These are phyloP conservation scores for Sthenelais limicola DNA, from an alignment of 2,888 invertebrate species.

Conservation along the genomic window DNA sequence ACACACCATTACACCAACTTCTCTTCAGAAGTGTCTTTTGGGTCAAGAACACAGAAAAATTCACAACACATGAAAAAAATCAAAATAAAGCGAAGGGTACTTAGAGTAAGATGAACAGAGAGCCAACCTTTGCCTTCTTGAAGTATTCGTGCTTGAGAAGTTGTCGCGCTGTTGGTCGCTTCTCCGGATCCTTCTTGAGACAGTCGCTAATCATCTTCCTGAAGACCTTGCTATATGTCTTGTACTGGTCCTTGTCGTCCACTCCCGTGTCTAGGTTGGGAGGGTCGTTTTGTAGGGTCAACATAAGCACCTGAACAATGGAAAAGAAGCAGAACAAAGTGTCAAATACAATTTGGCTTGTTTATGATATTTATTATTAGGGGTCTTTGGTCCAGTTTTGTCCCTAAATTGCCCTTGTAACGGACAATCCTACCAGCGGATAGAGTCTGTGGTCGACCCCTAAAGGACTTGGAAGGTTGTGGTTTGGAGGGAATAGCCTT, in stretches of 20 bases:
- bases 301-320: constrained; percentile 82
- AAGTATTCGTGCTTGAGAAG: constrained; percentile 97
- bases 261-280: constrained; percentile 95
- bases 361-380: no score
- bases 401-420: no score
- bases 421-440: no score
- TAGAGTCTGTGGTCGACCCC: no score
- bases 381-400: no score
- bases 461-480: no score
- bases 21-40: no score
- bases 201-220: constrained; percentile 95
- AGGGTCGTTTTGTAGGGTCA: constrained; percentile 98
- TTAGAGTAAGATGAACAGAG: background rate
- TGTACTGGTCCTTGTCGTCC: constrained; percentile 98
- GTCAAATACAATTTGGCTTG: no score
- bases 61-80: background rate
- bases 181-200: constrained; percentile 94
- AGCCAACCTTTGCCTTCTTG: constrained; percentile 87
- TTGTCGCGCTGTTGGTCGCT: constrained; percentile 94
- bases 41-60: no score
- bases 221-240: constrained; percentile 92
- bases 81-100: constrained; percentile 4
- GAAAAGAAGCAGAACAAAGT: no score
- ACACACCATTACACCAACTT: no score
- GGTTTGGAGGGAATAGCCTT: no score